Base-by-base conservation (phyloP, 2,113 vertebrate genomes). In the Damaliscus lunatus region DNA sequence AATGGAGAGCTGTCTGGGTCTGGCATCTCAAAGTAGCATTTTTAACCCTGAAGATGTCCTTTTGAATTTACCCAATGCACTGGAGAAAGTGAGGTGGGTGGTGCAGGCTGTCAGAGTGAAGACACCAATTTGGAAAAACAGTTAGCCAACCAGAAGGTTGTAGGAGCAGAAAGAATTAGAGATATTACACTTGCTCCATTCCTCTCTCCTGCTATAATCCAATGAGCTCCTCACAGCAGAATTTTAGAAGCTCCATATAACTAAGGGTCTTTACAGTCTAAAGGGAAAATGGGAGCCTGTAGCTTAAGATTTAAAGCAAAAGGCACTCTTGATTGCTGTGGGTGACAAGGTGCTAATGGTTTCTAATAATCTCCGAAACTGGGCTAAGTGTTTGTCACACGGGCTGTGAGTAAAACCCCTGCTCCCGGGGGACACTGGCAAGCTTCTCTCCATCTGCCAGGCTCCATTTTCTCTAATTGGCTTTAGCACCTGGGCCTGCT, bases 301-400 rank as follows among this genome's bases (percentile, higher is more conserved):
- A 48, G 55, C 62, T 85, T 50, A 64, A 59, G 43, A 8, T 36
- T 87, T 64, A 91, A 84, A 92, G 46, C 60, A 93, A 90, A 48
- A 62, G 31, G 15, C 59, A 19, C 53, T 78, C 59, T 94, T 55
- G 52, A 46, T n/a, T 40, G 5, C 5, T 78, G 2, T 53, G 60
- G 74, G 12, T 85, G 78, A 88, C 71, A 62, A 94, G 50, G 83
- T 59, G 91, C 62, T 97, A 91, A 97, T 67, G 83, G 83, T 78
- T 91, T 74, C 91, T 92, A 90, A 94, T 94, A 81, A 96, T 87
- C 46, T 95, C 55, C 46, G 40, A 87, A 29, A 93, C 57, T 95
- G 12, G 0, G 1, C 74, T 74, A 90, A 90, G 60, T 95, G 57
- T 86, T 94, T 27, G 10, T 88, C 55, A 31, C 17, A 36, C 23